These are phyloP conservation scores for Scolopax rusticola DNA, from an alignment of 2,797 vertebrate genomes.

Conservation along the genomic window DNA sequence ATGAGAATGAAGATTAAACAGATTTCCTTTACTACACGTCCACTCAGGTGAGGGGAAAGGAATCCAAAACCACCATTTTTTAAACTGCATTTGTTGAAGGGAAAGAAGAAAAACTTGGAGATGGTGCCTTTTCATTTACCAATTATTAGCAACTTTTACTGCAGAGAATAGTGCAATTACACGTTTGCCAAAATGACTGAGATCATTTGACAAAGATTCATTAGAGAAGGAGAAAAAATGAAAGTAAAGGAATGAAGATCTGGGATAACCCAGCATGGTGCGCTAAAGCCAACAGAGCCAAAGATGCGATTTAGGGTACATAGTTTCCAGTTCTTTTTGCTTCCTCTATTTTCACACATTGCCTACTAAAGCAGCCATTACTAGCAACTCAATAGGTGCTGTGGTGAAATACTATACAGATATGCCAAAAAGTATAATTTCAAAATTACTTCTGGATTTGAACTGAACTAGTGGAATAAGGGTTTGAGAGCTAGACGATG, in stretches of 20 bases:
- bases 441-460: constrained; percentile 1
- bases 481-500: not conserved
- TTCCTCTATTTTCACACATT: constrained; percentile 4
- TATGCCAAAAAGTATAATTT: not conserved
- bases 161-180: not conserved
- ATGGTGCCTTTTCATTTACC: not conserved
- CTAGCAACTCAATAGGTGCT: not conserved
- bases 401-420: not conserved
- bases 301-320: not conserved
- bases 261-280: not conserved
- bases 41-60: not conserved
- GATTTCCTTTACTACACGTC: not conserved
- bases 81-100: not conserved
- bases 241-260: not conserved
- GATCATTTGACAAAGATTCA: not conserved
- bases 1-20: constrained; percentile 8
- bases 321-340: not conserved
- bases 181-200: not conserved
- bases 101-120: not conserved
- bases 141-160: not conserved
- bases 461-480: not conserved
- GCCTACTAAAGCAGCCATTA: not conserved
- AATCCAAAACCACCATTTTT: not conserved
- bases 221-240: not conserved
- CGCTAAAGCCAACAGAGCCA: not conserved